Conservation (phyloP, 2,113 vertebrate species). For the Mustelus asterias region DNA sequence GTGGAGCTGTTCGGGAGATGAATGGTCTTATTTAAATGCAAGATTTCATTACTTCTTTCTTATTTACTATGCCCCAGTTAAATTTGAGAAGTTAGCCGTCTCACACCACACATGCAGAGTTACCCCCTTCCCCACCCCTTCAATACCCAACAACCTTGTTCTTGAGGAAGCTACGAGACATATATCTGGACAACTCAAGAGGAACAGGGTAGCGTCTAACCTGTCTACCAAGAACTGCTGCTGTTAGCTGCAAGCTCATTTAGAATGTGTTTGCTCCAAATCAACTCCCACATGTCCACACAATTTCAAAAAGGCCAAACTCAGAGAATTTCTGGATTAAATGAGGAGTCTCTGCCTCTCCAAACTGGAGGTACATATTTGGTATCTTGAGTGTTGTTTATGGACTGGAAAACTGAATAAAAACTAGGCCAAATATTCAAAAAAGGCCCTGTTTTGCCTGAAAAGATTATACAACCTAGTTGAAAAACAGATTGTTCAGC, state of each 20-base stretch:
- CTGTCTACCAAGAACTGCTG: background rate
- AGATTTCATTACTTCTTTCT: background rate
- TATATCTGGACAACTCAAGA: background rate
- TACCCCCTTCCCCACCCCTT: background rate
- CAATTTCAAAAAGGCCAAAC: background rate
- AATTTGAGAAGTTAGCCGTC: background rate
- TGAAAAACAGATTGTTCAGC: conserved; percentile 5
- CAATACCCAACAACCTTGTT: background rate
- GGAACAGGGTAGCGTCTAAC: background rate
- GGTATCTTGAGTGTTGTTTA: background rate
- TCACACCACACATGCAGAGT: background rate
- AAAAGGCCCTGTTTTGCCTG: background rate
- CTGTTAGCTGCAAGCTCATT: background rate
- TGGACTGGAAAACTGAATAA: background rate
- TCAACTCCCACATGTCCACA: background rate
- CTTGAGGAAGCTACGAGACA: background rate
- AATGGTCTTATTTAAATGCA: background rate
- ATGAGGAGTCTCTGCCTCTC: background rate
- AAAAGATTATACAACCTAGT: background rate
- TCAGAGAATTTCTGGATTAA: background rate
- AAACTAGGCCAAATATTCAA: background rate
- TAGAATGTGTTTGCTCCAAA: background rate
- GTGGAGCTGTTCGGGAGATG: background rate
- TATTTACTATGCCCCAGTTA: background rate
- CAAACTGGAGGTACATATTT: background rate